Base-by-base conservation (phyloP, 2,113 vertebrate genomes). In the Vireo altiloquus region DNA sequence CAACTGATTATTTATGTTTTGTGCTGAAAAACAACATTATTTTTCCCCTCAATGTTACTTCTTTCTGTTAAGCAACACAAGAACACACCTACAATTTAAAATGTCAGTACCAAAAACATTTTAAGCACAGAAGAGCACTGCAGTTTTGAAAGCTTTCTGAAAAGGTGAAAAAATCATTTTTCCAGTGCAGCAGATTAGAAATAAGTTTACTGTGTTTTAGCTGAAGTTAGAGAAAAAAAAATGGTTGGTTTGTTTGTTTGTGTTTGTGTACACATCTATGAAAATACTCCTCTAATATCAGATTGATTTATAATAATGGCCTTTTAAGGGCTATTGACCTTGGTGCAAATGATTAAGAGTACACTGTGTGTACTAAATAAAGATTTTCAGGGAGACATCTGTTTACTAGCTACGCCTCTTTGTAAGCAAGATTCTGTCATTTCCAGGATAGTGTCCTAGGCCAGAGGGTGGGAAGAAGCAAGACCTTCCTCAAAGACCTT, bases 331-430 rank as follows among this genome's bases (percentile, higher is more conserved):
- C 79, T 77, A 68, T 6, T 83, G 92, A 95, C 78, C 93, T 91
- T 89, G 86, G 33, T 89, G 42, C 54, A 78, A 60, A 91, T 47
- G 74, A 91, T 82, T 79, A 91, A 61, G 44, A 69, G 82, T 30
- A 82, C 66, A 65, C 40, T 82, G 18, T 46, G 31, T 49, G 35
- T 72, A 80, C 75, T 86, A 91, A 94, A 79, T 84, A 84, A 92
- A 87, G 83, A 79, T 87, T 95, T 97, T 90, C 82, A 88, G 90
- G 52, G 64, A 82, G 53, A 88, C 35, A 82, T 82, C 39, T 85
- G 54, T 80, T 96, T 94, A 82, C 63, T 35, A 87, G 70, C 66
- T 47, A 7, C 59, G 90, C 24, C 61, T 75, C 70, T 92, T 59
- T 77, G 59, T 53, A 90, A 95, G 89, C 59, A 82, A 68, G 40